Conservation (phyloP, 2,888 invertebrate species). For the Eudasyphora cyanicolor region DNA sequence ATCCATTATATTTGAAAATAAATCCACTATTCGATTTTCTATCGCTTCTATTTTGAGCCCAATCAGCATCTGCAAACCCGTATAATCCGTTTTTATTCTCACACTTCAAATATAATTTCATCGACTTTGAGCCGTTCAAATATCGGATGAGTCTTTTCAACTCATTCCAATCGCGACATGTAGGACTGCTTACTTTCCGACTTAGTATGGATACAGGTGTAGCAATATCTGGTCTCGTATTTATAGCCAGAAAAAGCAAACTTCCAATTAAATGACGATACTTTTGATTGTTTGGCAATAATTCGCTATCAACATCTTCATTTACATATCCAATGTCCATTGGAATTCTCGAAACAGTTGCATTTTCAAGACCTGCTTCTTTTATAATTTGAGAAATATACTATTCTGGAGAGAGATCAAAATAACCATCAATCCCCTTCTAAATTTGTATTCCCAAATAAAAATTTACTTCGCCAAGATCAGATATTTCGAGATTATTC, state of each 20-base stretch:
- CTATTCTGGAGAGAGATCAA: conserved; percentile 9
- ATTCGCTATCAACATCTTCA: conserved; percentile 3
- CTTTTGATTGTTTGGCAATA: neutral
- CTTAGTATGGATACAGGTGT: no score
- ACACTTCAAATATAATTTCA: no score
- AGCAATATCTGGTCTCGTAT: conserved; percentile 32
- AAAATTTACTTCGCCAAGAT: no score
- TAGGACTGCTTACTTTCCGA: no score
- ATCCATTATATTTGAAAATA: no score
- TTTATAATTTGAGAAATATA: conserved; percentile 1
- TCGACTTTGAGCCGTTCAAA: no score
- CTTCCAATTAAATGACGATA: no score
- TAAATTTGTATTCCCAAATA: conserved; percentile 26
- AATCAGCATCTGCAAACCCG: no score
- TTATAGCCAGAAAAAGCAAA: conserved; percentile 20
- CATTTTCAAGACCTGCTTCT: conserved; percentile 10
- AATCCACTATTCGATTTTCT: no score
- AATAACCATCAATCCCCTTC: conserved; percentile 7
- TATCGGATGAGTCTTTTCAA: conserved; percentile 69
- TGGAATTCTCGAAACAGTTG: conserved; percentile 10
- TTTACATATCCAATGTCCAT: neutral
- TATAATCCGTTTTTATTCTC: no score
- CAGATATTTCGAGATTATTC: no score
- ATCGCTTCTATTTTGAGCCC: no score
- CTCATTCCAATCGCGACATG: conserved; percentile 72